A percentile compares a stretch with the other conserved stretches of the same genome.
Evolutionary conservation across 2,113 vertebrate species (phyloP).

Genomic region (Periophthalmodon schlosseri): DNA sequence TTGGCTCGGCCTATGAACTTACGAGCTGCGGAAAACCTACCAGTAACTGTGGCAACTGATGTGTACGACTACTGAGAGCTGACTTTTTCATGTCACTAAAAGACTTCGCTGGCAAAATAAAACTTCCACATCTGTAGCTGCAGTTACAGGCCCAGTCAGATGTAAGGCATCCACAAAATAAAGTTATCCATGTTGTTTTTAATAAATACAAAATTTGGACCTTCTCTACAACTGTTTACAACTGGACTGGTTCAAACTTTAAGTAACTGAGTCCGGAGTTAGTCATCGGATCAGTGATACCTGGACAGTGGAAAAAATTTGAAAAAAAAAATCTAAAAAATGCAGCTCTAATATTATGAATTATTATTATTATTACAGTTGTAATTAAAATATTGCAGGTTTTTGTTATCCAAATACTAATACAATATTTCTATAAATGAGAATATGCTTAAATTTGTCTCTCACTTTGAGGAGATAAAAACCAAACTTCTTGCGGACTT

Average conservation of each 20-base stretch:
- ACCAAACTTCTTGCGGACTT: too few species aligned
- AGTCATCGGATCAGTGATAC: neutral
- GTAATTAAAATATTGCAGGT: too few species aligned
- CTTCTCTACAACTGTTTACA: neutral
- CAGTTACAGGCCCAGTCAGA: slow-evolving; percentile 30
- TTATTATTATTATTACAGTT: too few species aligned
- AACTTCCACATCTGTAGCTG: slow-evolving; percentile 52
- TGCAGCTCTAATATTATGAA: neutral
- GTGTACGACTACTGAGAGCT: slow-evolving; percentile 55
- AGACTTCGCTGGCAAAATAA: slow-evolving; percentile 52
- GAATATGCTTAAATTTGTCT: too few species aligned
- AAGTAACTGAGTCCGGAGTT: neutral
- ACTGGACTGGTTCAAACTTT: neutral
- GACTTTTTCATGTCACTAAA: slow-evolving; percentile 45
- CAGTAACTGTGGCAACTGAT: slow-evolving; percentile 60
- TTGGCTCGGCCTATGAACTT: slow-evolving; percentile 67
- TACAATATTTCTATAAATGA: too few species aligned
- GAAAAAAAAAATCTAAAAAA: neutral
- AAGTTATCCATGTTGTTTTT: slow-evolving; percentile 12
- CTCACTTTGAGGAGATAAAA: too few species aligned
- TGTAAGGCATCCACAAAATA: neutral
- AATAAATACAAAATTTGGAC: neutral
- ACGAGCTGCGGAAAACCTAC: slow-evolving; percentile 47
- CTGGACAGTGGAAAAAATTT: neutral
- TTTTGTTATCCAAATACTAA: too few species aligned